Percentiles rank a stretch among this genome's conserved stretches.
phyloP scores from a whole-genome alignment of 2,888 invertebrate genomes.

The Nematopogon swammerdamellus region DNA sequence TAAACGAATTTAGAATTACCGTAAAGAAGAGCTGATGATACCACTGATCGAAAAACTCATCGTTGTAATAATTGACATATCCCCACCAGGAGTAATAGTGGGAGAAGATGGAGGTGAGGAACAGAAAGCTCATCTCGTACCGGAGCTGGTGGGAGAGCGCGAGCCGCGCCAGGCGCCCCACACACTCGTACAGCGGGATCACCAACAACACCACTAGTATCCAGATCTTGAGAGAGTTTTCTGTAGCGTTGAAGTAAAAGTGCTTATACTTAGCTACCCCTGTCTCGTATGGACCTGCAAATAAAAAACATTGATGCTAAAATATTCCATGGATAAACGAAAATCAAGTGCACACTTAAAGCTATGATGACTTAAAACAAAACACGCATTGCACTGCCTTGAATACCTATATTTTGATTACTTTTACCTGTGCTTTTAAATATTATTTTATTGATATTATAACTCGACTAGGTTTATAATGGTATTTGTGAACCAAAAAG shows the following conservation, averaged over 20 bases:
- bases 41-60: constrained; percentile 68
- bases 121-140: constrained; percentile 60
- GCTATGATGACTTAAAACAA: no score
- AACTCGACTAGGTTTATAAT: no score
- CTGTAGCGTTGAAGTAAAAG: constrained; percentile 67
- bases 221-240: constrained; percentile 66
- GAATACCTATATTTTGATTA: no score
- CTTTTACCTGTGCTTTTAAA: no score
- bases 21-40: constrained; percentile 65
- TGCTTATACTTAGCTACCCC: constrained; percentile 69
- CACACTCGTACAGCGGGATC: constrained; percentile 59
- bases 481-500: no score
- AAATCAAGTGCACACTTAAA: no score
- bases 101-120: constrained; percentile 60
- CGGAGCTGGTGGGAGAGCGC: constrained; percentile 50
- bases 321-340: no score
- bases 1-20: no score
- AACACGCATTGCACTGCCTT: no score
- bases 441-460: no score
- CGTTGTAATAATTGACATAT: constrained; percentile 68
- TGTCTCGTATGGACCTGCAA: constrained; percentile 62
- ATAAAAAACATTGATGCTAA: neutral
- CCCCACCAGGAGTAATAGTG: constrained; percentile 72
- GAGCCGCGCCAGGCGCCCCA: constrained; percentile 52
- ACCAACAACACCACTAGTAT: constrained; percentile 54